These are phyloP conservation scores for Diabrotica virgifera DNA, from an alignment of 1,140 invertebrate genomes.

Conservation along the genomic window DNA sequence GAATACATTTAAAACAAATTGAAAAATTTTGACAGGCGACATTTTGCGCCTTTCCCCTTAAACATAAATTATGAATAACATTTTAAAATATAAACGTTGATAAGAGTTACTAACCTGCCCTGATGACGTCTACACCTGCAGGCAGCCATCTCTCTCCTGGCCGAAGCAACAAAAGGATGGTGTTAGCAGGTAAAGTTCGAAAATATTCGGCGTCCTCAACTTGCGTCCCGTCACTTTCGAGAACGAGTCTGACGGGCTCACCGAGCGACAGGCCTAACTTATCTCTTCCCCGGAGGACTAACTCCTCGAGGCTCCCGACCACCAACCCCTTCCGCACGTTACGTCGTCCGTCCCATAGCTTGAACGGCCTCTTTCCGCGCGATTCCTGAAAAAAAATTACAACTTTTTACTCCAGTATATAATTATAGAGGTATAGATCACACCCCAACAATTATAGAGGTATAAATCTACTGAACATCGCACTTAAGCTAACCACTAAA, in stretches of 20 bases:
- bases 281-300: conserved; percentile 87
- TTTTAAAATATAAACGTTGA: no score
- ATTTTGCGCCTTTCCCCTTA: no score
- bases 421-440: no score
- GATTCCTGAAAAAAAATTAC: conserved; percentile 69
- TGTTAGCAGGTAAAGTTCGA: conserved; percentile 85
- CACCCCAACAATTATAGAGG: no score
- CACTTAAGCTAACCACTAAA: no score
- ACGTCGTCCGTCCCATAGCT: conserved; percentile 95
- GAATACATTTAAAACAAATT: no score
- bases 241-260: conserved; percentile 80
- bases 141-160: conserved; percentile 89
- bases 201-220: conserved; percentile 94
- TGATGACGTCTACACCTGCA: conserved; percentile 86
- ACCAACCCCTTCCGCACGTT: conserved; percentile 90
- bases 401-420: background rate
- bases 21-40: no score
- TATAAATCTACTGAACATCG: no score
- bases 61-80: no score
- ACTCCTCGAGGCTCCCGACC: conserved; percentile 86
- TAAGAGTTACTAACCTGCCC: conserved; percentile 67
- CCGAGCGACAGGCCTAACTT: conserved; percentile 81
- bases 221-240: conserved; percentile 92
- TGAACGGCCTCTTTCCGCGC: conserved; percentile 93
- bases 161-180: conserved; percentile 81